Percentiles rank a stretch among this genome's conserved stretches.
Evolutionary conservation across 2,888 invertebrate species (phyloP).

Genomic region (Drosophila picticornis): DNA sequence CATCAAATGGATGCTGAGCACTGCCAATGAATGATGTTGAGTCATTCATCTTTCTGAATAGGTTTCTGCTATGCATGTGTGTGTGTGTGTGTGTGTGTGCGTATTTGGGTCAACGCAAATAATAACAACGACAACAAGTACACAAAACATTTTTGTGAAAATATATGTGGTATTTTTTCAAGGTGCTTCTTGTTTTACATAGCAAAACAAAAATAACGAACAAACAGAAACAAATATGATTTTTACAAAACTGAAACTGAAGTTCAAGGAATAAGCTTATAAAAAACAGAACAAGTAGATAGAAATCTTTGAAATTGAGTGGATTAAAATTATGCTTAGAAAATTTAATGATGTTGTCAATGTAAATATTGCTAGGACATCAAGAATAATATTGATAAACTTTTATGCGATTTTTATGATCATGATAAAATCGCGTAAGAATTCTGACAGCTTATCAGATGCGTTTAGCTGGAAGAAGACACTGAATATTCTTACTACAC

Average conservation of each 20-base stretch:
- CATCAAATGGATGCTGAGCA: slow-evolving; percentile 14
- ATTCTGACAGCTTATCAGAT: neutral
- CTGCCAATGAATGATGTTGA: slow-evolving; percentile 62
- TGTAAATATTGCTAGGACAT: neutral
- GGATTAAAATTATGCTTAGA: neutral
- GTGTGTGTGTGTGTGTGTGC: slow-evolving; percentile 5
- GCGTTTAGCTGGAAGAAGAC: neutral
- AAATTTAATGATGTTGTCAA: neutral
- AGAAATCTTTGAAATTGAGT: neutral
- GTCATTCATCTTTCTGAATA: slow-evolving; percentile 57
- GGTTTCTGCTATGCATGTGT: neutral
- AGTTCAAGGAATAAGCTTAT: neutral
- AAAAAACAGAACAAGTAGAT: neutral
- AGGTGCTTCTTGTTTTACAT: slow-evolving; percentile 19
- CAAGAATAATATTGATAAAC: neutral
- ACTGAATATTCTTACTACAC: neutral
- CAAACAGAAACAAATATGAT: neutral
- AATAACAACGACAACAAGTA: slow-evolving; percentile 29
- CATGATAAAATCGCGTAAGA: neutral
- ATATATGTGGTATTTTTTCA: slow-evolving; percentile 34
- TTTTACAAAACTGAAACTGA: neutral
- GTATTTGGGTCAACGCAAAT: slow-evolving; percentile 51
- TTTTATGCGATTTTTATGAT: neutral
- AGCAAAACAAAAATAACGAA: neutral
- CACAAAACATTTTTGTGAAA: slow-evolving; percentile 16